A percentile compares a stretch with the other conserved stretches of the same genome.
phyloP scores from a whole-genome alignment of 2,888 invertebrate genomes.

The Dorcus parallelipipedus region DNA sequence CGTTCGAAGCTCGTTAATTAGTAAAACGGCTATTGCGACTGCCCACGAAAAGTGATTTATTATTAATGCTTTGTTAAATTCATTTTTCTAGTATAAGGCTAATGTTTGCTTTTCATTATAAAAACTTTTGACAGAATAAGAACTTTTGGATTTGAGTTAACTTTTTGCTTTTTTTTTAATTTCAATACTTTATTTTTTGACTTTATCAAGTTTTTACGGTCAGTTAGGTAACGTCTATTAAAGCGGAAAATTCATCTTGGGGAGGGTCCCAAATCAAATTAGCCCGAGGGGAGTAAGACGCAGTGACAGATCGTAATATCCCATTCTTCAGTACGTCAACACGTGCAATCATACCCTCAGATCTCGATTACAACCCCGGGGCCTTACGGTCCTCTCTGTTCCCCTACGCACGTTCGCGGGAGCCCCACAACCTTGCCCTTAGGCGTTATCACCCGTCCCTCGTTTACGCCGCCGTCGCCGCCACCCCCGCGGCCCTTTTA shows the following conservation, averaged over 20 bases:
- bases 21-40: too few relatives aligned
- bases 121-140: too few relatives aligned
- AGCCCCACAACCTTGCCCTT: not conserved
- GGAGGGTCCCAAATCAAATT: conserved; percentile 1
- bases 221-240: not conserved
- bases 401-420: not conserved
- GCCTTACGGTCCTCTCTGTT: conserved; percentile 21
- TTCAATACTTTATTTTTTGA: too few relatives aligned
- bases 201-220: not conserved
- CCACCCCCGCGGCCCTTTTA: not conserved
- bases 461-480: not conserved
- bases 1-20: too few relatives aligned
- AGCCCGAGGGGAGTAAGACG: not conserved
- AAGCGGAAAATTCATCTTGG: too few relatives aligned
- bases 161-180: too few relatives aligned
- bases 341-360: conserved; percentile 42
- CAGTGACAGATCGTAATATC: not conserved
- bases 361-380: conserved; percentile 44
- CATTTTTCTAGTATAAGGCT: too few relatives aligned
- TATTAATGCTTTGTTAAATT: too few relatives aligned
- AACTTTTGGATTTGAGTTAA: too few relatives aligned
- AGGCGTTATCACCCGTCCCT: not conserved
- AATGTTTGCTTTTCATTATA: too few relatives aligned
- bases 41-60: too few relatives aligned
- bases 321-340: conserved; percentile 24